Conservation (phyloP, 2,888 invertebrate genomes). For the Orthonevra nobilis region DNA sequence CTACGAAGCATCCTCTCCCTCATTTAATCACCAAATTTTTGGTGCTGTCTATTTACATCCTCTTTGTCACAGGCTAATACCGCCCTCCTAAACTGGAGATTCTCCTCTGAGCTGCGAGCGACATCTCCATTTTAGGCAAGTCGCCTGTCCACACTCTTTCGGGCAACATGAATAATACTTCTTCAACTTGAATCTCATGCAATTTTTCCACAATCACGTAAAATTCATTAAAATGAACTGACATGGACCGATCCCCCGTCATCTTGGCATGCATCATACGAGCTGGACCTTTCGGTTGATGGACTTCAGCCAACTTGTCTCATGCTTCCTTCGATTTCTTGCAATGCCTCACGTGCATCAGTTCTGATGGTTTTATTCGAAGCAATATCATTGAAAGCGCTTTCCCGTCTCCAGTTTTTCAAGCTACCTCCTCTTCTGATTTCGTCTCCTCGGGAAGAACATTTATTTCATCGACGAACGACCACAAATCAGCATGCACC, state of each 20-base stretch:
- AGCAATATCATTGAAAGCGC: conserved; percentile 26
- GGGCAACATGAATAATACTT: no score
- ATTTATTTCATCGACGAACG: conserved; percentile 9
- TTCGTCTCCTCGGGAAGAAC: conserved; percentile 18
- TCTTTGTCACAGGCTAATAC: no score
- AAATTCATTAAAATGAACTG: conserved; percentile 43
- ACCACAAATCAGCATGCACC: conserved; percentile 12
- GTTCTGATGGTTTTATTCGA: conserved; percentile 70
- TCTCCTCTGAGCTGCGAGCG: no score
- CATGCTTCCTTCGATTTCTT: conserved; percentile 74
- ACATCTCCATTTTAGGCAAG: no score
- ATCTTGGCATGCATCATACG: conserved; percentile 57
- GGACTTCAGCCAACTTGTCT: conserved; percentile 74
- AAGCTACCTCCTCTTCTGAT: conserved; percentile 4
- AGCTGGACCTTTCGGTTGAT: conserved; percentile 75
- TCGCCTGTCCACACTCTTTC: no score
- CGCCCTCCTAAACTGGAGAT: no score
- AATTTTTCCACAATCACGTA: conserved; percentile 70
- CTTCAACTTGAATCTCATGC: conserved; percentile 53
- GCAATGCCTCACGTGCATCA: conserved; percentile 74
- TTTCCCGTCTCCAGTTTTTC: conserved; percentile 22
- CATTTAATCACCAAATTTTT: no score
- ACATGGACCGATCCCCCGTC: conserved; percentile 32
- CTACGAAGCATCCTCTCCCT: no score
- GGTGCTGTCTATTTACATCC: no score